Base-by-base conservation (phyloP, 2,797 vertebrate species). In the Fundulus diaphanus region DNA sequence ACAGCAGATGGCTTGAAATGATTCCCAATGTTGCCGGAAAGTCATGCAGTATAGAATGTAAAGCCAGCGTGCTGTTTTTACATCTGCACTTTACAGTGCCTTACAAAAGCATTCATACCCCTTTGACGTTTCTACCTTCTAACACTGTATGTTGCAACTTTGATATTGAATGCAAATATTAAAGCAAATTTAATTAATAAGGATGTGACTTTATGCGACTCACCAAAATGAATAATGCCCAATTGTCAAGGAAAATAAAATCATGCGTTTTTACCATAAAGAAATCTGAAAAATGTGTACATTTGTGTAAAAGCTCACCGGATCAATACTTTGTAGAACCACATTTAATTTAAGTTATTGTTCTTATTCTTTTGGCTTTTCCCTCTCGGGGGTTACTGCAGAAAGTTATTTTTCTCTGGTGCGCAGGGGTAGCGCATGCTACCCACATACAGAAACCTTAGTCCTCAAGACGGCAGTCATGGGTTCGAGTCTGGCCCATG, bases 1-100 rank as follows among this genome's bases (percentile, higher is more conserved):
- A 27, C 15, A 67, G 67, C 68, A 79, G 70, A 22, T 54, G 57
- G 69, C 59, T 46, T 27, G 18, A 27, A 81, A 59, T 44, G 1
- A 42, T 40, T 31, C 37, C 29, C 52, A 29, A 35, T 5, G 72
- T 56, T 70, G 24, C 42, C 57, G 65, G 11, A 65, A 74, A 70
- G 54, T 71, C 69, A 48, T 35, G 51, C 48, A 46, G 15, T 27
- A 76, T 13, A 44, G 75, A 27, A 72, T 66, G 57, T 52, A 0
- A 52, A 59, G 76, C 11, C 31, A 33, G 3, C 40, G 9, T 42
- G 7, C 6, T 3, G 0, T 16, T 27, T n/a, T 27, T 42, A 15
- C 63, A 42, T 3, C n/a, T 66, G 22, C 4, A 15, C 37, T 42
- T 66, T n/a, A 40, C 22, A 3, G 24, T 24, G 11, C 11, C 61